phyloP scores from a whole-genome alignment of 2,797 vertebrate genomes.

The Falco naumanni region DNA sequence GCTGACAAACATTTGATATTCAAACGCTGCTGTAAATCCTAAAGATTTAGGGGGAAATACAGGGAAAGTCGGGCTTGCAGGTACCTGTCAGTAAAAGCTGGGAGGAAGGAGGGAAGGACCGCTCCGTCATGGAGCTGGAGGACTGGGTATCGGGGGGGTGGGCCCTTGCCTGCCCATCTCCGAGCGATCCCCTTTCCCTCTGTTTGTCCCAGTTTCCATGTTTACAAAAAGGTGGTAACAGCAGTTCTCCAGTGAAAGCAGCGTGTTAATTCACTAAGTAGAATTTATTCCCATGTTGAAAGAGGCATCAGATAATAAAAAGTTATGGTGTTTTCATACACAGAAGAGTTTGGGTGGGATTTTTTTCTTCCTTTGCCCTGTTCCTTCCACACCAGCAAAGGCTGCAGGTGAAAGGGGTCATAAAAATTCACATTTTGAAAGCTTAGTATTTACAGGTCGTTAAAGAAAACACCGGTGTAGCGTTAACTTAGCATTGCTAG shows the following conservation, averaged over 20 bases:
- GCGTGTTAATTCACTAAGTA: background rate
- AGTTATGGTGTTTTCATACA: background rate
- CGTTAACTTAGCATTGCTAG: background rate
- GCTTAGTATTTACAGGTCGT: background rate
- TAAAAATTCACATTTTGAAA: background rate
- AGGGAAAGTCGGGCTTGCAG: rapidly evolving
- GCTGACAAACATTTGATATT: background rate
- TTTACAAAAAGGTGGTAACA: background rate
- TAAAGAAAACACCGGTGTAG: background rate
- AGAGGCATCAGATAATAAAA: slow-evolving; percentile 18
- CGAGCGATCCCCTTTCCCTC: background rate
- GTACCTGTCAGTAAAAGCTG: background rate
- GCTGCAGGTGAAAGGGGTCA: background rate
- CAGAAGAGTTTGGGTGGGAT: background rate
- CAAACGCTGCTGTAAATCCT: background rate
- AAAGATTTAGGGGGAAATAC: background rate
- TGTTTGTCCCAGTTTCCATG: background rate
- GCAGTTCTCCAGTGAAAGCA: background rate
- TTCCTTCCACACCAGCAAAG: background rate
- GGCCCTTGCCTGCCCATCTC: background rate
- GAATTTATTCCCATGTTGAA: slow-evolving; percentile 1
- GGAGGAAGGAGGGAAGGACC: background rate
- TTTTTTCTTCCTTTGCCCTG: background rate
- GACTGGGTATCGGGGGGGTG: background rate
- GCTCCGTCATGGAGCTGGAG: background rate